phyloP scores from a whole-genome alignment of 2,113 vertebrate species.

The Xiphorhynchus elegans region DNA sequence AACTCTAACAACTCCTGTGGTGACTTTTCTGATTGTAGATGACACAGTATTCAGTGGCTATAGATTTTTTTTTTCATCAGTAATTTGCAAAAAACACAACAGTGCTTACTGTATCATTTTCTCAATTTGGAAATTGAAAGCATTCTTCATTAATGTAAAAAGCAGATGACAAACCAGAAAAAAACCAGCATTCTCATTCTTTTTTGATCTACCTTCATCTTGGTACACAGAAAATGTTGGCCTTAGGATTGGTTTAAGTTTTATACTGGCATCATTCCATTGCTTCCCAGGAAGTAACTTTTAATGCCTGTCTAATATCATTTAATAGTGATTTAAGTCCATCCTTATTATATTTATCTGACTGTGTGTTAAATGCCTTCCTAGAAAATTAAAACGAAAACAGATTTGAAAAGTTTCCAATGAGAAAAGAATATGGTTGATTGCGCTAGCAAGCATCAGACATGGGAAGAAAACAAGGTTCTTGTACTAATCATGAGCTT shows the following conservation, averaged over 20 bases:
- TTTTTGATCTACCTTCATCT: neutral
- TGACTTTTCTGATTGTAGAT: neutral
- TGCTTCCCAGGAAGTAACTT: conserved; percentile 16
- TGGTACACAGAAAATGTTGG: neutral
- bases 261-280: neutral
- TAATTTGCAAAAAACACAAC: neutral
- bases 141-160: neutral
- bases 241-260: neutral
- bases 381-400: conserved; percentile 1
- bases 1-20: neutral
- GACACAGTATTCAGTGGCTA: neutral
- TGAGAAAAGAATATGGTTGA: neutral
- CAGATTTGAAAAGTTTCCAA: neutral
- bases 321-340: neutral
- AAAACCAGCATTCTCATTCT: neutral
- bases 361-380: neutral
- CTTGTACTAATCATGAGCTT: neutral
- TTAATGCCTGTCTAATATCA: neutral
- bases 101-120: conserved; percentile 11
- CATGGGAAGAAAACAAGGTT: neutral
- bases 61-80: neutral
- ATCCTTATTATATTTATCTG: neutral
- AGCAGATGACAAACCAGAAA: neutral
- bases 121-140: conserved; percentile 36
- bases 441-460: neutral